These are phyloP conservation scores for Myzus persicae DNA, from an alignment of 1,140 invertebrate species.

Conservation along the genomic window DNA sequence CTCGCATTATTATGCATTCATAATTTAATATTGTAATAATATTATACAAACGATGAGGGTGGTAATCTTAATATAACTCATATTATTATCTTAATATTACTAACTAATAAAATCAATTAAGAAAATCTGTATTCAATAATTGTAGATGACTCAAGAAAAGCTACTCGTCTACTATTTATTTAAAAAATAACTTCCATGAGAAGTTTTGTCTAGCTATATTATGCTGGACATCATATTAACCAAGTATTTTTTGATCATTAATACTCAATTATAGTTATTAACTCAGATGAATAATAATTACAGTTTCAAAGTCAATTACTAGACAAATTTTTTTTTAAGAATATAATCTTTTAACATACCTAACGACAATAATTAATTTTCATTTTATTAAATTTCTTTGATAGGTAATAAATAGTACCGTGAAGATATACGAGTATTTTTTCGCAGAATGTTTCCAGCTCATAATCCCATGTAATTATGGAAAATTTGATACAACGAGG, in stretches of 20 bases:
- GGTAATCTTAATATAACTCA: background rate
- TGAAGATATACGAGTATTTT: background rate
- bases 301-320: background rate
- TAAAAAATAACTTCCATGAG: background rate
- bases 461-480: slow-evolving; percentile 15
- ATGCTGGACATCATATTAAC: background rate
- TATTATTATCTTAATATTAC: background rate
- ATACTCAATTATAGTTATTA: background rate
- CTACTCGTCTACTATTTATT: background rate
- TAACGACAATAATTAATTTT: background rate
- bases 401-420: background rate
- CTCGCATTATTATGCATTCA: too few relatives aligned
- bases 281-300: background rate
- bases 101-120: background rate
- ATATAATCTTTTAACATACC: background rate
- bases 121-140: background rate
- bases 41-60: background rate
- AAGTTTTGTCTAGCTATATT: background rate
- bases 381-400: background rate
- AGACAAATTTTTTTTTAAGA: background rate
- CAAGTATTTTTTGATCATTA: background rate
- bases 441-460: background rate
- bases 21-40: too few relatives aligned
- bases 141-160: background rate
- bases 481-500: background rate